These are phyloP conservation scores for Cephalopterus ornatus DNA, from an alignment of 2,113 vertebrate species.

Conservation along the genomic window DNA sequence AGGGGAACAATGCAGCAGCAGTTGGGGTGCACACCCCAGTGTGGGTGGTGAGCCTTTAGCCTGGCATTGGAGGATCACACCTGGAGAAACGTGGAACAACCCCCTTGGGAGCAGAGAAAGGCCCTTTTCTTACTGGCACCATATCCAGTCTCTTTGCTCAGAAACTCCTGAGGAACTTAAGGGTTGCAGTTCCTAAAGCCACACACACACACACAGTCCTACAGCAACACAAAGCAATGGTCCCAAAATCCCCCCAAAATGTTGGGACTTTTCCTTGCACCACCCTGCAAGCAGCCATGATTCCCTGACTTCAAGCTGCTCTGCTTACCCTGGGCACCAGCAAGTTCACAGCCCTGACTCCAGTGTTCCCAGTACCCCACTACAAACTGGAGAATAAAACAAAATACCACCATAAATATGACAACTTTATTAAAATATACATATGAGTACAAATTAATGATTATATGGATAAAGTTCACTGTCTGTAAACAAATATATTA, in stretches of 20 bases:
- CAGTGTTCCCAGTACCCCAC: neutral
- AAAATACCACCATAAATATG: slow-evolving; percentile 72
- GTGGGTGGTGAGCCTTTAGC: neutral
- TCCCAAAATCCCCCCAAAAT: neutral
- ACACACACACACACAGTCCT: neutral
- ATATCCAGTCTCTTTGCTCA: neutral
- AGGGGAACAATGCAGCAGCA: neutral
- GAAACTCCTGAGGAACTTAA: neutral
- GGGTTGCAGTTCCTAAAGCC: neutral
- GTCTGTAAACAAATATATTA: slow-evolving; percentile 68
- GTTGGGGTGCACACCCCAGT: neutral
- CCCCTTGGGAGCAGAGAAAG: neutral
- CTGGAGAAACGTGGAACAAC: neutral
- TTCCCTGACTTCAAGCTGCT: neutral
- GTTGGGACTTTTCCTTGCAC: neutral
- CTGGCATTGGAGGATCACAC: accelerated
- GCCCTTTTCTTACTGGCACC: neutral
- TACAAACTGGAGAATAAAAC: slow-evolving; percentile 30
- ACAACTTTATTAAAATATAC: slow-evolving; percentile 78
- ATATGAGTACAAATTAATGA: slow-evolving; percentile 50
- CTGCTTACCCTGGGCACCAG: neutral
- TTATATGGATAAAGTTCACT: slow-evolving; percentile 63
- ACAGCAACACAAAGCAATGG: neutral
- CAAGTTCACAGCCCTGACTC: neutral
- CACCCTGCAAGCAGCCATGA: neutral